These are phyloP conservation scores for Coryphaenoides rupestris DNA, from an alignment of 2,113 vertebrate genomes.

Conservation along the genomic window DNA sequence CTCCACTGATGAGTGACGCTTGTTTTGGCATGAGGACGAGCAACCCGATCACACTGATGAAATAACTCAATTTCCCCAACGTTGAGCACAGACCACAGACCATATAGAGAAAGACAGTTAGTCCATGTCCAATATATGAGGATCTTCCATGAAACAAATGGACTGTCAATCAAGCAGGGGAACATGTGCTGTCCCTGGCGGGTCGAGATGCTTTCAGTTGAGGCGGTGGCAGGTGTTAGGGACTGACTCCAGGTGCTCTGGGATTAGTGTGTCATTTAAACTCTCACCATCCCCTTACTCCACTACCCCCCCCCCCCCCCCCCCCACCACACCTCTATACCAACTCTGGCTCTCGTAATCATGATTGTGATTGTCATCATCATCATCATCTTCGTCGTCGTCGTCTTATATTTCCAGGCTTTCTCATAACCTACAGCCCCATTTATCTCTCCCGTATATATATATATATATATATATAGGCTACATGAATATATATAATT, in stretches of 20 bases:
- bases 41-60: slow-evolving; percentile 12
- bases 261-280: slow-evolving; percentile 71
- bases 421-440: slow-evolving; percentile 1
- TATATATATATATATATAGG: too few species aligned
- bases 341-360: too few species aligned
- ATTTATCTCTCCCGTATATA: too few species aligned
- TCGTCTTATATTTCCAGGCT: too few species aligned
- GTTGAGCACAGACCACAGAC: slow-evolving; percentile 66
- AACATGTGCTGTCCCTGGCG: slow-evolving; percentile 58
- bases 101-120: slow-evolving; percentile 48
- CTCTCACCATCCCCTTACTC: slow-evolving; percentile 50
- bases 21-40: slow-evolving; percentile 49
- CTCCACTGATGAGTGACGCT: slow-evolving; percentile 54
- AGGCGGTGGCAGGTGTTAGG: slow-evolving; percentile 65
- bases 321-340: slow-evolving; percentile 27
- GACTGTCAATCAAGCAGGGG: slow-evolving; percentile 67
- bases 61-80: slow-evolving; percentile 61
- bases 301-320: slow-evolving; percentile 47
- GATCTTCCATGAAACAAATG: slow-evolving; percentile 70
- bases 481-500: too few species aligned
- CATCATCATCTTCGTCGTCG: too few species aligned
- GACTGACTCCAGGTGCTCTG: slow-evolving; percentile 63
- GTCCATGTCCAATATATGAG: slow-evolving; percentile 64
- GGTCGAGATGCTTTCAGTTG: slow-evolving; percentile 59
- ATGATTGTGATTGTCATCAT: too few species aligned